These are phyloP conservation scores for Piscicola geometra DNA, from an alignment of 2,888 invertebrate species.

Conservation along the genomic window DNA sequence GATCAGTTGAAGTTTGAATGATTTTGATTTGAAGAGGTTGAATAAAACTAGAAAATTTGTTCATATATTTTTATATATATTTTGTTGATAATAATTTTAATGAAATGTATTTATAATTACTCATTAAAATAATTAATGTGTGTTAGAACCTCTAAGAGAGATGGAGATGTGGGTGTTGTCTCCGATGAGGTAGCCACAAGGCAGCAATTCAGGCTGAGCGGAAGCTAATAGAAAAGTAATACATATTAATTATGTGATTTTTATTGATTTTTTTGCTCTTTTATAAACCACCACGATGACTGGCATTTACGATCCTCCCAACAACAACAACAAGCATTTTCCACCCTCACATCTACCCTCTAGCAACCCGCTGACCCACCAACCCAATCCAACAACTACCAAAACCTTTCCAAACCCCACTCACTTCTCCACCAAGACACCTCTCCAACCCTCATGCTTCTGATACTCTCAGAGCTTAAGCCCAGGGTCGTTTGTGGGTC, in stretches of 20 bases:
- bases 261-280: not conserved
- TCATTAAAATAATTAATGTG: not conserved
- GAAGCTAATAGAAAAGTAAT: slow-evolving; percentile 1
- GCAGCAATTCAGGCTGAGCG: slow-evolving; percentile 72
- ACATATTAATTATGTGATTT: slow-evolving; percentile 9
- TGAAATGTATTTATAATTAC: not conserved
- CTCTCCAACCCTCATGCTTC: slow-evolving; percentile 88
- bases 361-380: not conserved
- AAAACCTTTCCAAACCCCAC: too few relatives aligned
- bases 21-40: not conserved
- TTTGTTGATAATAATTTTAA: too few relatives aligned
- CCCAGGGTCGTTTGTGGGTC: slow-evolving; percentile 87
- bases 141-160: slow-evolving; percentile 56
- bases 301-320: too few relatives aligned
- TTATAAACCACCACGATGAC: too few relatives aligned
- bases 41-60: slow-evolving; percentile 8
- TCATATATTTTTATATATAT: not conserved
- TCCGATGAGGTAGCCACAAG: slow-evolving; percentile 84
- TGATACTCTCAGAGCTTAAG: slow-evolving; percentile 76
- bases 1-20: not conserved
- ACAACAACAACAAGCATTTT: too few relatives aligned
- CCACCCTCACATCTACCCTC: not conserved
- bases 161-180: slow-evolving; percentile 59
- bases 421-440: slow-evolving; percentile 47
- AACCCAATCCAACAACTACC: not conserved